Conservation (phyloP, 1,140 invertebrate genomes). For the Sycophila sp. region DNA sequence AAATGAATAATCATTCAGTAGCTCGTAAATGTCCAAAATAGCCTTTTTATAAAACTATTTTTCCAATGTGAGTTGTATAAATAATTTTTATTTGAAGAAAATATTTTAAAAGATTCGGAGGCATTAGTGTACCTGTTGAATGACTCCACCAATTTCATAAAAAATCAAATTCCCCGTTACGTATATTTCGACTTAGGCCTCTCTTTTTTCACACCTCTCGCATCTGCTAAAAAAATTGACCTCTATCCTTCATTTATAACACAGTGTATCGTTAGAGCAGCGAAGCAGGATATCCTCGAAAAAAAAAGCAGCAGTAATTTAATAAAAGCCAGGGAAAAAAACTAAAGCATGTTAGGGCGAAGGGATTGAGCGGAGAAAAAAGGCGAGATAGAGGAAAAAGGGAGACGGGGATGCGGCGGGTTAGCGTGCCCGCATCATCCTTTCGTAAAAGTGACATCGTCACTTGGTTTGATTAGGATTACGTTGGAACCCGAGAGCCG, state of each 20-base stretch:
- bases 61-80: no score
- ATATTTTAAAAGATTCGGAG: no score
- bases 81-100: no score
- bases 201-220: no score
- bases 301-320: background rate
- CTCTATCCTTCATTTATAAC: background rate
- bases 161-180: background rate
- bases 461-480: conserved; percentile 38
- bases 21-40: no score
- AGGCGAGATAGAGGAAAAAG: background rate
- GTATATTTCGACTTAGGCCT: no score
- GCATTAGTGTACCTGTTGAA: no score
- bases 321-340: background rate
- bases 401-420: background rate
- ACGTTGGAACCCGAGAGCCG: conserved; percentile 30
- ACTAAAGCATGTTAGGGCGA: background rate
- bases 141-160: background rate
- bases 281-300: background rate
- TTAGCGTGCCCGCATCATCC: background rate
- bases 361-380: background rate
- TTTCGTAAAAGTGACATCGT: conserved; percentile 23
- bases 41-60: no score
- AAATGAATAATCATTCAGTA: no score
- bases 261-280: background rate
- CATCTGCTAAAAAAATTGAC: no score